Evolutionary conservation across 2,888 invertebrate genomes (phyloP).

Genomic region (Malthinus seriepunctatus): DNA sequence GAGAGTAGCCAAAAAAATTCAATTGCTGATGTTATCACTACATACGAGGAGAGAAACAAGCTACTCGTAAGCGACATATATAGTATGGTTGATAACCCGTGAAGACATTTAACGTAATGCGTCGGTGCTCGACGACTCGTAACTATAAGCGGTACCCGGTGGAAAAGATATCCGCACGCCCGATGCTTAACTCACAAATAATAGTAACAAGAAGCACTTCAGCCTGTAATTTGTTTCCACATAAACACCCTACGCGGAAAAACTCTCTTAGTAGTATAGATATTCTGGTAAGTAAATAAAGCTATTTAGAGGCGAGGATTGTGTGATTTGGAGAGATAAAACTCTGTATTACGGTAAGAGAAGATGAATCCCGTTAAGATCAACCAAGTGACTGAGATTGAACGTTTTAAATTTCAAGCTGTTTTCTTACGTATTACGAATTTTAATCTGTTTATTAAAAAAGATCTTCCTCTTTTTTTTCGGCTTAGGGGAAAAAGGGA

Average conservation of each 20-base stretch:
- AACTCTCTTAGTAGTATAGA: slow-evolving; percentile 44
- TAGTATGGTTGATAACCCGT: slow-evolving; percentile 41
- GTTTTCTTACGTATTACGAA: slow-evolving; percentile 4
- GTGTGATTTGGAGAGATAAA: slow-evolving; percentile 47
- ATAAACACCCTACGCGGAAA: slow-evolving; percentile 40
- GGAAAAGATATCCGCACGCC: slow-evolving; percentile 21
- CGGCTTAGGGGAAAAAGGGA: too few species aligned
- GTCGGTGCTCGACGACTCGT: slow-evolving; percentile 20
- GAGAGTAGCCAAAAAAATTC: slow-evolving; percentile 29
- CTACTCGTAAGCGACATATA: slow-evolving; percentile 33
- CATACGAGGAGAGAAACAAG: slow-evolving; percentile 36
- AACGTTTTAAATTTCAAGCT: slow-evolving; percentile 43
- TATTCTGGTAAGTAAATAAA: slow-evolving; percentile 51
- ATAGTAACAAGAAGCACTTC: slow-evolving; percentile 33
- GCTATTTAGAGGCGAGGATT: slow-evolving; percentile 45
- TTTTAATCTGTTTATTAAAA: too few species aligned
- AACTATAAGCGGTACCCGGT: slow-evolving; percentile 11
- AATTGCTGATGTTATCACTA: slow-evolving; percentile 35
- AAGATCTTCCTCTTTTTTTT: too few species aligned
- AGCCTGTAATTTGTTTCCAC: slow-evolving; percentile 41
- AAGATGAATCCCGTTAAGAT: slow-evolving; percentile 27
- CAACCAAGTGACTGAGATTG: slow-evolving; percentile 41
- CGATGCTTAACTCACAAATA: slow-evolving; percentile 28
- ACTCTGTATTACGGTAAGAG: slow-evolving; percentile 26
- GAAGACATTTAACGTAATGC: slow-evolving; percentile 39